Evolutionary conservation across 2,113 vertebrate genomes (phyloP), one percentile per base, ranked within the genome.

Genomic region (Agelaius tricolor): DNA sequence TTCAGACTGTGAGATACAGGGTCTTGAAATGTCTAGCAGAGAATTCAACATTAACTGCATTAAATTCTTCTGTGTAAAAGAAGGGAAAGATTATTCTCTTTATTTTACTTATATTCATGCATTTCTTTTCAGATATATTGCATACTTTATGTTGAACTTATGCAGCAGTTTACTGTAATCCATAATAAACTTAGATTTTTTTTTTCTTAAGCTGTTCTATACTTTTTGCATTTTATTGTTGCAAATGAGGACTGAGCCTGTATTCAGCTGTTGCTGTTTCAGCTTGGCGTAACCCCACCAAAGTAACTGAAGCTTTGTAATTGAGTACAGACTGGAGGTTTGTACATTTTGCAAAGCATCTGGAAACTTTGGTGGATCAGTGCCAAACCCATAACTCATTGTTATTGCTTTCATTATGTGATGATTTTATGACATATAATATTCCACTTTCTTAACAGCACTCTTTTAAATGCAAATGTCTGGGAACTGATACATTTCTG

Each of bases 371-470:
- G 28, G 44, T 91, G 84, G 81, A 89, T 61, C 35, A 43, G 22
- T 75, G 84, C 95, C 93, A 95, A 95, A 95, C 28, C 31, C 15
- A 3, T 89, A 94, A 96, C 65, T 96, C 87, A 91, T 55, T 73
- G 75, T 73, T 96, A 90, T 24, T 84, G 44, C 68, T 89, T 75
- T 91, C 78, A 92, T 95, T 95, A 93, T 89, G 92, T 96, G 95
- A 88, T 94, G 87, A 93, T 89, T 96, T 94, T 94, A 94, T 92
- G 87, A 44, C 55, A 39, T 85, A 76, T 22, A 92, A 87, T 90
- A 94, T 87, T 66, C 75, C 24, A 41, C 92, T 96, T 96, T 87
- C 78, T 83, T 89, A 93, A 67, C 43, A 90, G 16, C 55, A 88
- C 33, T 59, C 67, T 77, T 90, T 88, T 80, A 89, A 85, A 83